Conservation (phyloP, 2,797 vertebrate genomes). For the Anguilla pacifica region DNA sequence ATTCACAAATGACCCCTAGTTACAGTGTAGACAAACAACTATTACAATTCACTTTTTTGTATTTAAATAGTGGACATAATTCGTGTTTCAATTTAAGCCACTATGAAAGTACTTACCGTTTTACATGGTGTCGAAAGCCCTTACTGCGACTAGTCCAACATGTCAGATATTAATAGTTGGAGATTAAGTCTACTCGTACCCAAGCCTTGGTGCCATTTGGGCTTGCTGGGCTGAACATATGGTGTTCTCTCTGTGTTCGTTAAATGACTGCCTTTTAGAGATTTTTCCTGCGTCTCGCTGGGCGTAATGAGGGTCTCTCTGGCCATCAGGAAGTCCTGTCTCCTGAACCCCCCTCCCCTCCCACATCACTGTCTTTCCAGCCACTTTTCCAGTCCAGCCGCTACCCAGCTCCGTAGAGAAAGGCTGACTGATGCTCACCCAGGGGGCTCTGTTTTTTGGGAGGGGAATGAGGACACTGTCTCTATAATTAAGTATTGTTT, state of each 20-base stretch:
- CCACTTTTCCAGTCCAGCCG: not conserved
- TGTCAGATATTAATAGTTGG: not conserved
- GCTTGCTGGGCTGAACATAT: not conserved
- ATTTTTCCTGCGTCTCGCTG: not conserved
- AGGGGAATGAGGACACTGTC: slow-evolving; percentile 45
- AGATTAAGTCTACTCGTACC: not conserved
- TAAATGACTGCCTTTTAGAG: slow-evolving; percentile 10
- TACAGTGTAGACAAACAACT: not conserved
- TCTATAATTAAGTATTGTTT: slow-evolving; percentile 72
- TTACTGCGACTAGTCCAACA: not conserved
- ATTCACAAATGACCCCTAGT: not conserved
- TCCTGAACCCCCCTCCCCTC: not conserved
- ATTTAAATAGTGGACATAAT: not conserved
- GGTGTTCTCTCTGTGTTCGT: not conserved
- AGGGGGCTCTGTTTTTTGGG: slow-evolving; percentile 19
- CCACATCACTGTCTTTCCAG: not conserved
- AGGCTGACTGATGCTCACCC: slow-evolving; percentile 34
- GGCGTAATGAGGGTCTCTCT: slow-evolving; percentile 14
- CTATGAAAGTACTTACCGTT: not conserved
- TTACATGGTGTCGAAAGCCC: not conserved
- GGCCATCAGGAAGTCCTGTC: not conserved
- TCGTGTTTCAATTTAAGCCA: not conserved
- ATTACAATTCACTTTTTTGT: not conserved
- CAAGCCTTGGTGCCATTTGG: not conserved
- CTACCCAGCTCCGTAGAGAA: not conserved